phyloP scores from a whole-genome alignment of 1,140 invertebrate genomes.

The Cryptotermes secundus region DNA sequence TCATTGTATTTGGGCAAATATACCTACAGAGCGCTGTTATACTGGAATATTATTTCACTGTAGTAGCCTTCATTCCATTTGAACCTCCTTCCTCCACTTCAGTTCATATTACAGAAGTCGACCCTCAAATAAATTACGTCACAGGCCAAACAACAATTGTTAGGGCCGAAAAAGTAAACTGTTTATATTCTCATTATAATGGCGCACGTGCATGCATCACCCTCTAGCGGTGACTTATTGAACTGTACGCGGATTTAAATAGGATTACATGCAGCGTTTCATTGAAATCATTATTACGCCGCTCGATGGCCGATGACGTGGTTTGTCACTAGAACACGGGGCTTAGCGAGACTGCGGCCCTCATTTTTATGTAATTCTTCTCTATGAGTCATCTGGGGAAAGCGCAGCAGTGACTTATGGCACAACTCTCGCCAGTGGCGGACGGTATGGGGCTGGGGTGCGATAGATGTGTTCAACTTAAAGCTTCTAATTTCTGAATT shows the following conservation, averaged over 20 bases:
- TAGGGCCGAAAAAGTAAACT: neutral
- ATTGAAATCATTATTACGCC: constrained; percentile 5
- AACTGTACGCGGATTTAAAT: neutral
- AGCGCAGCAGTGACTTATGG: neutral
- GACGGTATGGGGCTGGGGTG: too few relatives aligned
- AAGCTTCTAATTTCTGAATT: too few relatives aligned
- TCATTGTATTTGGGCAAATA: too few relatives aligned
- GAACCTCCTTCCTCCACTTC: neutral
- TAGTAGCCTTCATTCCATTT: too few relatives aligned
- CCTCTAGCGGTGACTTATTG: neutral
- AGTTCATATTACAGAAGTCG: neutral
- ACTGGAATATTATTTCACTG: too few relatives aligned
- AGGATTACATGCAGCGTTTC: constrained; percentile 1
- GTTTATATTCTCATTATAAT: constrained; percentile 13
- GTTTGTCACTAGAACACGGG: neutral
- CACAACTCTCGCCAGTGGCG: too few relatives aligned
- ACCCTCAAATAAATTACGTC: neutral
- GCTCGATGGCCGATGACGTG: constrained; percentile 7
- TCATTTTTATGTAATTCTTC: neutral
- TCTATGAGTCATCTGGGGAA: neutral
- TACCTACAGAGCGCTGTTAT: too few relatives aligned
- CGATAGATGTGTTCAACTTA: too few relatives aligned
- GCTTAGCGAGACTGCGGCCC: neutral
- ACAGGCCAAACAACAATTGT: neutral
- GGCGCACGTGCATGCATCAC: neutral